A percentile compares a stretch with the other conserved stretches of the same genome.
Conservation (phyloP, 92 coral and sea anemone genomes). For the Montipora capitata region DNA sequence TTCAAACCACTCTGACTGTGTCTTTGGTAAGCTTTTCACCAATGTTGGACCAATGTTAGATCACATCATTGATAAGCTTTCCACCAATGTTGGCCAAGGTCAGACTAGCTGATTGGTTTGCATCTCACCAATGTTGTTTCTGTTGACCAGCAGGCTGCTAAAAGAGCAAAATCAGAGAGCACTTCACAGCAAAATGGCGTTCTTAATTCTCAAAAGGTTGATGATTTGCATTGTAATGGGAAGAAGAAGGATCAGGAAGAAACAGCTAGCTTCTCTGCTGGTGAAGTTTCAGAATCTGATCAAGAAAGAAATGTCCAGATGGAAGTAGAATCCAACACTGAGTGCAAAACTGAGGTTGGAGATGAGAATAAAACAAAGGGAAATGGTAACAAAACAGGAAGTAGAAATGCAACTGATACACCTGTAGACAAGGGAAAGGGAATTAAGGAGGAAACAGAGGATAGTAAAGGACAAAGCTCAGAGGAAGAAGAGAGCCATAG, state of each 20-base stretch:
- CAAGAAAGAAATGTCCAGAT: background rate
- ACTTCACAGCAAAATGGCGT: background rate
- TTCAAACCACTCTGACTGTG: background rate
- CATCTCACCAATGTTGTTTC: too few species aligned
- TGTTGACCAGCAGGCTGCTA: background rate
- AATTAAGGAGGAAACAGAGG: conserved; percentile 5
- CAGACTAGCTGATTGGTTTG: too few species aligned
- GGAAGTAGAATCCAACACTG: conserved; percentile 12
- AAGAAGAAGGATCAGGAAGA: background rate
- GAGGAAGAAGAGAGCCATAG: background rate
- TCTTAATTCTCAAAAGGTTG: background rate
- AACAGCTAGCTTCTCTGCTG: background rate
- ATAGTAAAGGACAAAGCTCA: too few species aligned
- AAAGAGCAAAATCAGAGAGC: conserved; percentile 38
- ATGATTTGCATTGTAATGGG: background rate
- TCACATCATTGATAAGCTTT: too few species aligned
- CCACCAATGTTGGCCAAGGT: too few species aligned
- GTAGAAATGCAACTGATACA: background rate
- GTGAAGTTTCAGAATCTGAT: conserved; percentile 16
- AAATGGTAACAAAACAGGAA: conserved; percentile 21
- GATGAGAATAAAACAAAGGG: conserved; percentile 43
- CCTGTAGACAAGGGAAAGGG: conserved; percentile 13
- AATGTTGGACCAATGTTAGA: too few species aligned
- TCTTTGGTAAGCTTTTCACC: too few species aligned
- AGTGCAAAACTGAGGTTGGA: background rate